Conservation (phyloP, 2,797 vertebrate species). For the Dendrocincla fuliginosa region DNA sequence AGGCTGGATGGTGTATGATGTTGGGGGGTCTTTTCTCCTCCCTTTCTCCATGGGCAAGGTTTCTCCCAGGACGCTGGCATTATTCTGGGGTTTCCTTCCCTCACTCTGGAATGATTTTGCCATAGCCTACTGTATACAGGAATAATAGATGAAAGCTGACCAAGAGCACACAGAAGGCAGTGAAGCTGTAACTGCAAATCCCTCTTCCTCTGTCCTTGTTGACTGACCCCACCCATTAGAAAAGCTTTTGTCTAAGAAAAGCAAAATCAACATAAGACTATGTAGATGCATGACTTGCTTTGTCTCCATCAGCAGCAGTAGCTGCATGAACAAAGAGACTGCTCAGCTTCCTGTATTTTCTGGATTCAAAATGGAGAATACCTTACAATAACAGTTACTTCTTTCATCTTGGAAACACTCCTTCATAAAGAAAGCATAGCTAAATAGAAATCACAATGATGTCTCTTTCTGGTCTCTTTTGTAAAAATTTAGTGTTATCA, state of each 20-base stretch:
- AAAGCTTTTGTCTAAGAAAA: constrained; percentile 64
- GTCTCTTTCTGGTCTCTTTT: neutral
- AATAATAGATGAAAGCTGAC: constrained; percentile 60
- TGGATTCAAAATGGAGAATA: constrained; percentile 52
- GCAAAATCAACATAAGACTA: constrained; percentile 46
- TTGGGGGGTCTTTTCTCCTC: neutral
- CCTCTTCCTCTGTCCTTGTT: constrained; percentile 53
- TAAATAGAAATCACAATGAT: neutral
- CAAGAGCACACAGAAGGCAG: constrained; percentile 32
- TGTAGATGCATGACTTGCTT: constrained; percentile 17
- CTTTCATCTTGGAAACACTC: neutral
- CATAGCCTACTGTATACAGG: constrained; percentile 15
- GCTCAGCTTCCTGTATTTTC: constrained; percentile 57
- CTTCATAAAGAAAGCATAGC: neutral
- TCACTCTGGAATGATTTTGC: constrained; percentile 6
- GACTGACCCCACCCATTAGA: constrained; percentile 28
- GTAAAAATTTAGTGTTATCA: neutral
- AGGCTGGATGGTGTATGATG: neutral
- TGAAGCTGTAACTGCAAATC: constrained; percentile 39
- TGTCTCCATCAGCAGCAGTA: constrained; percentile 69
- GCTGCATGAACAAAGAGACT: constrained; percentile 62
- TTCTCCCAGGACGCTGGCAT: neutral
- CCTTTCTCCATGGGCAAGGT: neutral
- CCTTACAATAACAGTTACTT: constrained; percentile 31
- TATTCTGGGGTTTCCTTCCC: neutral